These are phyloP conservation scores for Lepidotrigona ventralis DNA, from an alignment of 1,140 invertebrate species.

Conservation along the genomic window DNA sequence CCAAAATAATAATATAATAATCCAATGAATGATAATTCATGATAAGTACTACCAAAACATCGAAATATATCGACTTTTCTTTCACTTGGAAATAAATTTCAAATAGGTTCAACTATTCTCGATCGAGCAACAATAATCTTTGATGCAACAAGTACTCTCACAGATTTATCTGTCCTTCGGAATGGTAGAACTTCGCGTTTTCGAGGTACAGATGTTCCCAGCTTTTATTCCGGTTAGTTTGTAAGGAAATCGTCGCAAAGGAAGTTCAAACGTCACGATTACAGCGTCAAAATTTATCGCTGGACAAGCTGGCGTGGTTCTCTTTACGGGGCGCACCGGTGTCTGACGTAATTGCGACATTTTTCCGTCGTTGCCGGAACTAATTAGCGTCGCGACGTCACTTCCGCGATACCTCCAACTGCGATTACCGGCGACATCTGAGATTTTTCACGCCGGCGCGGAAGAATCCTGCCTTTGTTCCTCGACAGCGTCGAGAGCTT, in stretches of 20 bases:
- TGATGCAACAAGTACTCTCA: too few species aligned
- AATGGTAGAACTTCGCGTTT: neutral
- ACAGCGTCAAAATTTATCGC: slow-evolving; percentile 20
- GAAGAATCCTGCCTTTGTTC: neutral
- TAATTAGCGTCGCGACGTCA: slow-evolving; percentile 30
- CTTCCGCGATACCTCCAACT: neutral
- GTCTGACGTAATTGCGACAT: slow-evolving; percentile 32
- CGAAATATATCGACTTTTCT: neutral
- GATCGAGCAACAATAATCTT: neutral
- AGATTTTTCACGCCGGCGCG: neutral
- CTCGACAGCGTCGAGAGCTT: neutral
- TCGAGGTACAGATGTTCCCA: neutral
- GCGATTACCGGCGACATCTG: slow-evolving; percentile 18
- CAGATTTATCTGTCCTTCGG: neutral
- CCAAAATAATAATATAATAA: too few species aligned
- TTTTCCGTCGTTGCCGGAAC: slow-evolving; percentile 33
- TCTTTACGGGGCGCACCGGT: neutral
- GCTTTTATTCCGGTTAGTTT: neutral
- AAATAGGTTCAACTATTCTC: neutral
- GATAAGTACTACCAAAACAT: too few species aligned
- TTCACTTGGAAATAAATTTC: neutral
- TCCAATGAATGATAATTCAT: too few species aligned
- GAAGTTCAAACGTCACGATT: neutral
- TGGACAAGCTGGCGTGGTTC: neutral
- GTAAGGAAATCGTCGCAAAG: neutral